Base-by-base conservation (phyloP, 2,888 invertebrate species). In the Melinaea menophilus region DNA sequence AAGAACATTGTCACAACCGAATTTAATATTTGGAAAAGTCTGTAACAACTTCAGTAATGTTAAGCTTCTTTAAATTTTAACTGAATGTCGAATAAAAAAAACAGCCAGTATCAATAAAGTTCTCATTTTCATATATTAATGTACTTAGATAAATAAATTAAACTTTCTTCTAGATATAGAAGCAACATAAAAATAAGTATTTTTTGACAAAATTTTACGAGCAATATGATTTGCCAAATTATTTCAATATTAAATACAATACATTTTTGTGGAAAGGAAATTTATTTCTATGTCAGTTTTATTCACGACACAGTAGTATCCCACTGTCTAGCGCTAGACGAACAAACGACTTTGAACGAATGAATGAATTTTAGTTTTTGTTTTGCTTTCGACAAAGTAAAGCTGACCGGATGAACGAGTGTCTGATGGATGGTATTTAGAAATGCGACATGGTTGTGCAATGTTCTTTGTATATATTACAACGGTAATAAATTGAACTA, bases 201-300 rank as follows among this genome's bases (percentile, higher is more conserved):
- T 22, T 22, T 22, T 22, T 22, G 22, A 22, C 22, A 22, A 22
- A 22, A 22, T 22, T 22, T 22, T 22, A 22, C 22, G 22, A 22
- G 46, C 46, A 22, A 13, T n/a, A 48, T 22, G 13, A 12, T 48
- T 48, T 22, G 4, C 13, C 13, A 13, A 48, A n/a, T 48, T 3
- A 13, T n/a, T 12, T 7, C 48, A 48, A 48, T 48, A 48, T 66
- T 59, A 62, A 62, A 67, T 67, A 55, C 64, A 55, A 65, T 67
- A 58, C 59, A 61, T 65, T 63, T 62, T 65, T 65, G 56, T 58
- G 54, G 69, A 73, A 78, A 79, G 80, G 84, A 83, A 81, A 83
- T 80, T 79, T 75, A 80, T 78, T 84, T 84, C 79, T 84, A 69
- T 85, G 85, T 82, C 85, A 79, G 72, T 81, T 81, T 79, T 82